Evolutionary conservation across 2,888 invertebrate genomes (phyloP).

Genomic region (Epistrophe eligans): DNA sequence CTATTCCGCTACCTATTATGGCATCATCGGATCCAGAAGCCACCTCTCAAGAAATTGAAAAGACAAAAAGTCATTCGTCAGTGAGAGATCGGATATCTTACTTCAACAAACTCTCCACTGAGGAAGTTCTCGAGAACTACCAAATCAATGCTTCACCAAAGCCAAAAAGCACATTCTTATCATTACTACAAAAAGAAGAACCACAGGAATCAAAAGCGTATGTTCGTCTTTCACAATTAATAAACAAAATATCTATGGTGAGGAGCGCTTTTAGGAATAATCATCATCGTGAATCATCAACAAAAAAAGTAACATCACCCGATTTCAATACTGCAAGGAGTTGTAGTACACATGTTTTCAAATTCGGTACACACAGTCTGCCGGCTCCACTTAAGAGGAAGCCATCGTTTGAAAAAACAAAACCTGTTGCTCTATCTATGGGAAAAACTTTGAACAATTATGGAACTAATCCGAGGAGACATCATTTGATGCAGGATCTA

Average conservation of each 20-base stretch:
- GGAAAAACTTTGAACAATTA: constrained; percentile 49
- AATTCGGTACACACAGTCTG: constrained; percentile 28
- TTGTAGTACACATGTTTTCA: constrained; percentile 23
- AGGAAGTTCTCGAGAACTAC: not conserved
- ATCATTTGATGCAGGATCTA: constrained; percentile 81
- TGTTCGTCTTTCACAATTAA: constrained; percentile 40
- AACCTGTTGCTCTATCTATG: constrained; percentile 78
- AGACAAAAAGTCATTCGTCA: not conserved
- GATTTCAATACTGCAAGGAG: not conserved
- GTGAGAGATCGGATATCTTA: constrained; percentile 57
- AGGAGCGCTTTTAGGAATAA: constrained; percentile 6
- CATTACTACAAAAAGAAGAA: constrained; percentile 48
- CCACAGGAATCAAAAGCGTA: constrained; percentile 27
- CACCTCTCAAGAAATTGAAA: not conserved
- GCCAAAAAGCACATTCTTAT: constrained; percentile 44
- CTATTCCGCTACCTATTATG: too few species aligned
- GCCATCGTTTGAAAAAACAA: constrained; percentile 80
- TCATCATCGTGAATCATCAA: constrained; percentile 17
- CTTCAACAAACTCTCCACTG: constrained; percentile 51
- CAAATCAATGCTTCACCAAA: not conserved
- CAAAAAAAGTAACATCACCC: not conserved
- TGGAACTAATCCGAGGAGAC: constrained; percentile 79
- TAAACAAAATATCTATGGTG: not conserved
- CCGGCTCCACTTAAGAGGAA: constrained; percentile 78
- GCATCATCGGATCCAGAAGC: not conserved